These are phyloP conservation scores for Zophobas morio DNA, from an alignment of 1,140 invertebrate species.

Conservation along the genomic window DNA sequence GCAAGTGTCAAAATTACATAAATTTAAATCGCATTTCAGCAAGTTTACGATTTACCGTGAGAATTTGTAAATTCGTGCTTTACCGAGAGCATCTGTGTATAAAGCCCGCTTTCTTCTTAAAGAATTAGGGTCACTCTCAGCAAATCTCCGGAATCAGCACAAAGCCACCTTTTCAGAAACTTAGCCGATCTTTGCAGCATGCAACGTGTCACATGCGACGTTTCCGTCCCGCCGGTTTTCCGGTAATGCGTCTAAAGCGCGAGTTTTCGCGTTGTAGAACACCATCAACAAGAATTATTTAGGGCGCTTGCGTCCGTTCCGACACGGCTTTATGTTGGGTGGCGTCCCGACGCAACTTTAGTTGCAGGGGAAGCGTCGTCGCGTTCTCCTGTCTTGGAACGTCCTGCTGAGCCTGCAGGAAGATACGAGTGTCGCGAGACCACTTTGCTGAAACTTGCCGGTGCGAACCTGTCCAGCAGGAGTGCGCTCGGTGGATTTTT, in stretches of 20 bases:
- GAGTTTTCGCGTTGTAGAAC: constrained; percentile 34
- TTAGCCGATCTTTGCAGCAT: constrained; percentile 8
- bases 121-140: not conserved
- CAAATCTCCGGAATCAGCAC: not conserved
- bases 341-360: constrained; percentile 43
- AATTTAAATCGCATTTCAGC: too few species aligned
- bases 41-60: too few species aligned
- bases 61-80: too few species aligned
- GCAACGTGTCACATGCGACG: constrained; percentile 13
- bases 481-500: constrained; percentile 8
- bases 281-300: constrained; percentile 36
- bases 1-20: too few species aligned
- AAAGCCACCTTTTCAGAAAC: not conserved
- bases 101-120: too few species aligned
- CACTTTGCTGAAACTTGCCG: not conserved
- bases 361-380: constrained; percentile 38
- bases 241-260: constrained; percentile 19
- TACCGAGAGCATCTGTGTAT: too few species aligned
- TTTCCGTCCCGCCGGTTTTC: constrained; percentile 33
- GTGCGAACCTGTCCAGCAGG: not conserved
- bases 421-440: constrained; percentile 8
- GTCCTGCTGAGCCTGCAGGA: constrained; percentile 17
- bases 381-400: not conserved
- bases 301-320: constrained; percentile 47
- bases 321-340: constrained; percentile 33